Evolutionary conservation across 2,797 vertebrate genomes (phyloP), one percentile per base, ranked within the genome.

Genomic region (Eupleurogrammus muticus): DNA sequence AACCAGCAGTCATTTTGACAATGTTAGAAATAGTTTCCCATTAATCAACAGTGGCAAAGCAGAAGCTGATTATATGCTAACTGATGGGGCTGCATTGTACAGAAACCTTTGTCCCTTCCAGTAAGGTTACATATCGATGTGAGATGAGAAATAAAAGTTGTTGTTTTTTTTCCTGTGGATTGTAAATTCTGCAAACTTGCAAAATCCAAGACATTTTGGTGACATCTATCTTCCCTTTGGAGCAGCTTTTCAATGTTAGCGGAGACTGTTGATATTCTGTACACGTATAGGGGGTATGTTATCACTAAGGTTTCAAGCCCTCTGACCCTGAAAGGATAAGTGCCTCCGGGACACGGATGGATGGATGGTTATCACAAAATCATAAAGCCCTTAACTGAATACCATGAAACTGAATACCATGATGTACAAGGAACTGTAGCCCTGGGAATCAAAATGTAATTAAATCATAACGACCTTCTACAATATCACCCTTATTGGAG

Each of bases 11-110:
- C 54, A 56, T 74, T 70, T 40, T 52, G 55, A 75, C 8, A 16
- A 56, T 63, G 53, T 71, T 66, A 70, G 69, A 61, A 68, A 72
- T 77, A 51, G 24, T 76, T 79, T 81, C 44, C 61, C 36, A 77
- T 64, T 75, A 70, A 81, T 73, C 70, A 70, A 59, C 47, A 48
- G 28, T 19, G 70, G 78, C 55, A 79, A 68, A 71, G 60, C 12
- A 66, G 34, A 66, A 55, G 75, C 21, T 73, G 32, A 53, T 46
- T n/a, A 50, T 56, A 38, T 42, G 51, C 65, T 64, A 70, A 59
- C 51, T 70, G 49, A 73, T 59, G 60, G 72, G 23, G 40, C 5
- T 16, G 53, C 55, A 50, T 5, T 28, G 35, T 13, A n/a, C 12
- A 42, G 20, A 60, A 76, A 75, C 50, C 40, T 74, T 48, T 40